Evolutionary conservation across 1,140 invertebrate genomes (phyloP).

Genomic region (Drosophila bifasciata): DNA sequence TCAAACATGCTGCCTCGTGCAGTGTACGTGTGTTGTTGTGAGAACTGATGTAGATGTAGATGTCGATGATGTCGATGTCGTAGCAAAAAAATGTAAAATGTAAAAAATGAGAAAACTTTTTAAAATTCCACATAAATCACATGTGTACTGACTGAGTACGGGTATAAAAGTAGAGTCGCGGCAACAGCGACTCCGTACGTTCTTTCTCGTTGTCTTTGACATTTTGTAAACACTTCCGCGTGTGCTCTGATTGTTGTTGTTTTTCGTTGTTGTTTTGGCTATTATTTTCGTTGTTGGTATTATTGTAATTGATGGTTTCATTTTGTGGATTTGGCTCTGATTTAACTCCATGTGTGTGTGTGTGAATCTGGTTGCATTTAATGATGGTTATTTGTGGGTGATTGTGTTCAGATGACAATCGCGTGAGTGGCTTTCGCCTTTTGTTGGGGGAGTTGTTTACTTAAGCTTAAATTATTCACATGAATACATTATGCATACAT

Average conservation of each 20-base stretch:
- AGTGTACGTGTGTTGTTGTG: no score
- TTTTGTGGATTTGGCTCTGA: slow-evolving; percentile 53
- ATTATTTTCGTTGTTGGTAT: slow-evolving; percentile 38
- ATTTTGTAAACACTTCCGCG: slow-evolving; percentile 77
- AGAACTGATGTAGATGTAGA: no score
- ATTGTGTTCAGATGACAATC: slow-evolving; percentile 52
- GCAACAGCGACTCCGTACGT: no score
- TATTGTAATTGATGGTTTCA: slow-evolving; percentile 75
- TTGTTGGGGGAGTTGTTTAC: slow-evolving; percentile 22
- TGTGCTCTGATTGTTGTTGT: slow-evolving; percentile 60
- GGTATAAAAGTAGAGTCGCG: no score
- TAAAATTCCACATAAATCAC: no score
- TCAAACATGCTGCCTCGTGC: no score
- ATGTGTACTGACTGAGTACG: no score
- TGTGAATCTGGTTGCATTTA: slow-evolving; percentile 57
- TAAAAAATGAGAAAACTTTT: no score
- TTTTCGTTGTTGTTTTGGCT: slow-evolving; percentile 17
- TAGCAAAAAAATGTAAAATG: no score
- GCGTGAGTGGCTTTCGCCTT: slow-evolving; percentile 35
- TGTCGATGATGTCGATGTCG: no score
- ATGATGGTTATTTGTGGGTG: slow-evolving; percentile 72
- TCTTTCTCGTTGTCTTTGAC: slow-evolving; percentile 61
- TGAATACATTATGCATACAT: slow-evolving; percentile 32
- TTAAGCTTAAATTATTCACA: slow-evolving; percentile 45
- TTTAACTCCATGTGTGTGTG: slow-evolving; percentile 30